These are phyloP conservation scores for Phytoseiulus persimilis DNA, from an alignment of 2,888 invertebrate species.

Conservation along the genomic window DNA sequence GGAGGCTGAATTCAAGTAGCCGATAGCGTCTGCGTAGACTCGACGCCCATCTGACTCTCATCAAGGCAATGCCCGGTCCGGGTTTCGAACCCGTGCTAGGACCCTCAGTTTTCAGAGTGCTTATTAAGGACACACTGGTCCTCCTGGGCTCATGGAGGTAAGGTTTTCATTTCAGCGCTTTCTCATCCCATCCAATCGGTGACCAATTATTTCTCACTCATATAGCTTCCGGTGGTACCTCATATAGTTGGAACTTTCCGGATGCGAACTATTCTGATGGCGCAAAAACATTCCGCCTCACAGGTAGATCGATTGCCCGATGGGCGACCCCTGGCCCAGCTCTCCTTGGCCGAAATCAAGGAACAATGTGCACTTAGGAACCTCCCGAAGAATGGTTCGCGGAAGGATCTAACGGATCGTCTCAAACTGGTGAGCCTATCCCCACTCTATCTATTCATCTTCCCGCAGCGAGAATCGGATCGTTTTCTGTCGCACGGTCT, in stretches of 20 bases:
- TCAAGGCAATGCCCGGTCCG: background rate
- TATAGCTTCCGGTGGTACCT: too few relatives aligned
- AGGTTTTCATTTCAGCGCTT: background rate
- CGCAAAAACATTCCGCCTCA: background rate
- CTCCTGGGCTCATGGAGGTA: background rate
- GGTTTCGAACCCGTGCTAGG: background rate
- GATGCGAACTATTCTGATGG: too few relatives aligned
- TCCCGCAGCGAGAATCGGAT: too few relatives aligned
- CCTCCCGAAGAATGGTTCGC: background rate
- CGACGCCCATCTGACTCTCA: background rate
- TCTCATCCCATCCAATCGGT: too few relatives aligned
- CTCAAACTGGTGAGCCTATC: constrained; percentile 11
- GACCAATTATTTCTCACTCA: too few relatives aligned
- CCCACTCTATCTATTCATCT: too few relatives aligned
- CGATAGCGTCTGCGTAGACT: background rate
- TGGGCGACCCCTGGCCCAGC: constrained; percentile 17
- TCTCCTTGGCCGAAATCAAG: constrained; percentile 23
- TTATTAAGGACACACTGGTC: background rate
- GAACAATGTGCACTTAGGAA: background rate
- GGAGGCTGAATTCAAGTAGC: background rate
- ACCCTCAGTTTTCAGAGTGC: background rate
- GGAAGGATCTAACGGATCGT: constrained; percentile 14
- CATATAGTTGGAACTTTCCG: too few relatives aligned
- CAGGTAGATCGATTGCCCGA: constrained; percentile 35
- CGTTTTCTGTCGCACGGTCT: too few relatives aligned